Evolutionary conservation across 2,888 invertebrate species (phyloP).

Genomic region (Drosophila aldrichi): DNA sequence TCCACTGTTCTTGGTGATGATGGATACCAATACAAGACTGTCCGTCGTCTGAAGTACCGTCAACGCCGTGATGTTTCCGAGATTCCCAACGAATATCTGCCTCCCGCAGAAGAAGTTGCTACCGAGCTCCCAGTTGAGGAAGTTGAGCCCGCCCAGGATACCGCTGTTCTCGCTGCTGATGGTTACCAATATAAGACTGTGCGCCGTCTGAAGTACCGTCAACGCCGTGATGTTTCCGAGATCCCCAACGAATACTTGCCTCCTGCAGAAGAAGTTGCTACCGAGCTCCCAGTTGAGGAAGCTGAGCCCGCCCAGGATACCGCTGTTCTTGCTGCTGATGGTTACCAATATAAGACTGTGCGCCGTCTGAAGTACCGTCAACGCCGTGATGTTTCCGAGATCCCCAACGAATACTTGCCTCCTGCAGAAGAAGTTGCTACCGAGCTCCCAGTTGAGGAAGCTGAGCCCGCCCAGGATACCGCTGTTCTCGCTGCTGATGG

Average conservation of each 20-base stretch:
- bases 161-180: constrained; percentile 54
- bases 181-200: constrained; percentile 63
- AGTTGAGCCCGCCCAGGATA: constrained; percentile 44
- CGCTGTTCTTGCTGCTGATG: constrained; percentile 52
- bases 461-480: constrained; percentile 52
- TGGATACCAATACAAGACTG: constrained; percentile 81
- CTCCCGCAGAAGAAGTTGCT: neutral
- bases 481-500: too few species aligned
- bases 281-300: constrained; percentile 40
- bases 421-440: neutral
- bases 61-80: neutral
- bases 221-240: constrained; percentile 43
- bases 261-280: constrained; percentile 33
- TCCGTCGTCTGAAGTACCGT: constrained; percentile 46
- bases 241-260: constrained; percentile 42
- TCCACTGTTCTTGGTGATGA: constrained; percentile 68
- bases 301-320: constrained; percentile 44
- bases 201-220: constrained; percentile 36
- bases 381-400: constrained; percentile 56
- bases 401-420: neutral
- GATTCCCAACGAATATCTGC: neutral
- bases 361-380: constrained; percentile 72
- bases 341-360: constrained; percentile 69
- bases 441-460: constrained; percentile 44
- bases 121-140: constrained; percentile 47